Base-by-base conservation (phyloP, 2,888 invertebrate genomes). In the Zele albiditarsus region DNA sequence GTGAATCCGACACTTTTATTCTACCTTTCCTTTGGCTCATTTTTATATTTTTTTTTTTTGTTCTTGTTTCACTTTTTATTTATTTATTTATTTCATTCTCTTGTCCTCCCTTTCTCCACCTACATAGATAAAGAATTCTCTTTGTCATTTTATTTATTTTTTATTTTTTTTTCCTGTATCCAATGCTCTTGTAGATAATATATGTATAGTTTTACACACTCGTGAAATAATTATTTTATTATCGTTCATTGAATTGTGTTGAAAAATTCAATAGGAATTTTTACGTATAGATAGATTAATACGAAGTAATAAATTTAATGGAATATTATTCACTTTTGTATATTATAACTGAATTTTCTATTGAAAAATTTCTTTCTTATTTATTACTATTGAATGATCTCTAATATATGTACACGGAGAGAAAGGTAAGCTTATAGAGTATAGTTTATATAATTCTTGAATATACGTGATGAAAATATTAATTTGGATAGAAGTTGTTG, bases 1-100 rank as follows among this genome's bases (percentile, higher is more conserved):
- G 42, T 20, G 20, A 53, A 53, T 53, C 53, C 53, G 23, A 53
- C 31, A 73, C 62, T 62, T 58, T 70, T 72, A 72, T 71, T 63
- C 53, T 25, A 38, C 67, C 58, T 58, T 67, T 69, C 33, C 46
- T 28, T 69, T 67, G 63, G 2, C 62, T 62, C 57, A 57, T 10
- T 25, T 20, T 10, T 38, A 12, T 38, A 12, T 38, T 38, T 38
- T 38, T 38, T 38, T 6, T 8, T 38, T 38, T 8, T 38, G 2
- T 38, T 38, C 12, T 38, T 8, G 10, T 38, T 16, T 14, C 3
- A 5, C n/a, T 6, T 49, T 16, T 25, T 27, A 4, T 67, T 27
- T 67, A 16, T n/a, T 67, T 67, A 46, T 27, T 46, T 49, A 27
- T 10, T 67, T 46, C 28, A n/a, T 20, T n/a, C 10, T 8, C 16